Conservation (phyloP, 2,797 vertebrate species). For the Anguilla obscura region DNA sequence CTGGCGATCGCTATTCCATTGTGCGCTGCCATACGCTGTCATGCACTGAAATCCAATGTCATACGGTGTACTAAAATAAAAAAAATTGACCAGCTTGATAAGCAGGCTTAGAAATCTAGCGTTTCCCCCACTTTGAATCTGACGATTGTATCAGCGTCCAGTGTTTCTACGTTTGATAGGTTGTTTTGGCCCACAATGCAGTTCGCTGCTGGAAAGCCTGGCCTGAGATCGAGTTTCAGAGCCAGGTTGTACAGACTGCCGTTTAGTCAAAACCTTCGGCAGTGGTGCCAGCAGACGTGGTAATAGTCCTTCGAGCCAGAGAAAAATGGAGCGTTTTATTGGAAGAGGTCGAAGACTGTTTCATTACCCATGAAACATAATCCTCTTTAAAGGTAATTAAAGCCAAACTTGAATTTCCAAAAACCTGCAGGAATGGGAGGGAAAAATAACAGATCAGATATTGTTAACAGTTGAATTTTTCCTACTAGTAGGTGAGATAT, state of each 20-base stretch:
- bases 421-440: constrained; percentile 15
- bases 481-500: constrained; percentile 31
- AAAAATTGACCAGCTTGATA: background rate
- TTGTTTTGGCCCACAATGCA: background rate
- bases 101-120: background rate
- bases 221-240: background rate
- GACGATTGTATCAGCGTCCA: constrained; percentile 15
- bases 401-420: constrained; percentile 33
- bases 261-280: constrained; percentile 11
- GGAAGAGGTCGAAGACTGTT: constrained; percentile 16
- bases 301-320: constrained; percentile 25
- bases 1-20: background rate
- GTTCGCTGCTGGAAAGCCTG: background rate
- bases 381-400: constrained; percentile 29
- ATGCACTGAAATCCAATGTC: background rate
- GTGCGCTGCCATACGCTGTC: background rate
- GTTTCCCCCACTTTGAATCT: background rate
- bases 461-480: constrained; percentile 32
- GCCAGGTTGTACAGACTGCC: constrained; percentile 14
- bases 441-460: constrained; percentile 30
- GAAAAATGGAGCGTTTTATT: constrained; percentile 23
- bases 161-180: constrained; percentile 2
- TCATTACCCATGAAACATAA: constrained; percentile 26
- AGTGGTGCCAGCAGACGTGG: constrained; percentile 21
- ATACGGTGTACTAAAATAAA: background rate